These are phyloP conservation scores for Amyelois transitella DNA, from an alignment of 1,140 invertebrate genomes.

Conservation along the genomic window DNA sequence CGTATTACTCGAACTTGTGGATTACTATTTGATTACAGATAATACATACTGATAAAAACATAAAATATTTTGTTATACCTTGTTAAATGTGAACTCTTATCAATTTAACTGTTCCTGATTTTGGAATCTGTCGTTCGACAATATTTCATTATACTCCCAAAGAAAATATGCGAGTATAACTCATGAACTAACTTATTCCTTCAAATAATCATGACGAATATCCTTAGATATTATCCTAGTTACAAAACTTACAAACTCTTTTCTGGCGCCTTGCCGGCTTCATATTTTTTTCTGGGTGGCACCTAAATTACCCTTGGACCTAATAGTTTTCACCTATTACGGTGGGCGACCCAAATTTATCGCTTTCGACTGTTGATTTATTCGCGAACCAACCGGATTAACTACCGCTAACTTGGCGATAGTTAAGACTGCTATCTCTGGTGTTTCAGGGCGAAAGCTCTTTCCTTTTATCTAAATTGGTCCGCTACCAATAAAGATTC, in stretches of 20 bases:
- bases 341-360: slow-evolving; percentile 63
- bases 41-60: neutral
- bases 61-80: too few species aligned
- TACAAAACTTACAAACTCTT: slow-evolving; percentile 21
- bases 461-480: slow-evolving; percentile 75
- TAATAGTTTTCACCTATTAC: slow-evolving; percentile 74
- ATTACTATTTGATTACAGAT: too few species aligned
- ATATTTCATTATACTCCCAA: too few species aligned
- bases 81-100: too few species aligned
- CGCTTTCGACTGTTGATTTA: slow-evolving; percentile 70
- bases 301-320: slow-evolving; percentile 60
- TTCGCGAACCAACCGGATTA: slow-evolving; percentile 62
- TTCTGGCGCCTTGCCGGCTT: slow-evolving; percentile 36
- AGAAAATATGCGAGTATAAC: too few species aligned
- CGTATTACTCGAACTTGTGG: too few species aligned
- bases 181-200: neutral
- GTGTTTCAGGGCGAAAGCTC: slow-evolving; percentile 68
- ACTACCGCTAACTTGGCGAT: slow-evolving; percentile 73
- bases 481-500: slow-evolving; percentile 72
- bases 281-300: slow-evolving; percentile 59
- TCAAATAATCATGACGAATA: neutral
- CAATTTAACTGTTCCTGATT: too few species aligned
- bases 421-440: slow-evolving; percentile 72
- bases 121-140: too few species aligned
- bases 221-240: slow-evolving; percentile 1